Evolutionary conservation across 1,140 invertebrate genomes (phyloP), one percentile per base, ranked within the genome.

Genomic region (Brachionus sp.): DNA sequence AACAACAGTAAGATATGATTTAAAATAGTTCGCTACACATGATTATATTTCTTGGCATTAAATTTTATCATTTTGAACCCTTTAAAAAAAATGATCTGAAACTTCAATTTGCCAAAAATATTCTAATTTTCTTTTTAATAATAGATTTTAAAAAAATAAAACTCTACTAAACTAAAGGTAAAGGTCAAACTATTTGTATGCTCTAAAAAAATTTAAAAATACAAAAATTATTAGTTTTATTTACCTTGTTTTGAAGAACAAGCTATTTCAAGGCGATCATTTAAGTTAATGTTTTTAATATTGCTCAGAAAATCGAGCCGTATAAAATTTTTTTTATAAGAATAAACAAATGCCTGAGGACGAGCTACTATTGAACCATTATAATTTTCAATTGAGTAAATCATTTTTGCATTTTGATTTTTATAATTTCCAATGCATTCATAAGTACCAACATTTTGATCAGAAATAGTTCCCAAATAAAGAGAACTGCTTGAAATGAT

Each of bases 181-280:
- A n/a, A n/a, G n/a, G n/a, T n/a, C n/a, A n/a, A n/a, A n/a, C n/a
- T n/a, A n/a, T n/a, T n/a, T n/a, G n/a, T n/a, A n/a, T n/a, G n/a
- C n/a, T n/a, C n/a, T n/a, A n/a, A n/a, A n/a, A n/a, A n/a, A n/a
- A n/a, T n/a, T n/a, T n/a, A n/a, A 29, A 29, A 29, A 29, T 46
- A 2, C 1, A 46, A 46, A 46, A 46, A 10, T 2, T 46, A n/a
- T 46, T 46, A 2, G 1, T 12, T 46, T 33, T 5, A 5, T 13
- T 66, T 66, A 66, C 64, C 64, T 66, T 33, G 33, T 70, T 37
- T 37, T 70, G 66, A 70, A 19, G 66, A 37, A 70, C 66, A 70
- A 16, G 33, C 16, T 39, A 70, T 70, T 70, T 70, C 35, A 39
- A 70, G 16, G 33, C 33, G 16, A 16, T 39, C 66, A 19, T 70